Evolutionary conservation across 2,113 vertebrate genomes (phyloP).

Genomic region (Nothobranchius furzeri): DNA sequence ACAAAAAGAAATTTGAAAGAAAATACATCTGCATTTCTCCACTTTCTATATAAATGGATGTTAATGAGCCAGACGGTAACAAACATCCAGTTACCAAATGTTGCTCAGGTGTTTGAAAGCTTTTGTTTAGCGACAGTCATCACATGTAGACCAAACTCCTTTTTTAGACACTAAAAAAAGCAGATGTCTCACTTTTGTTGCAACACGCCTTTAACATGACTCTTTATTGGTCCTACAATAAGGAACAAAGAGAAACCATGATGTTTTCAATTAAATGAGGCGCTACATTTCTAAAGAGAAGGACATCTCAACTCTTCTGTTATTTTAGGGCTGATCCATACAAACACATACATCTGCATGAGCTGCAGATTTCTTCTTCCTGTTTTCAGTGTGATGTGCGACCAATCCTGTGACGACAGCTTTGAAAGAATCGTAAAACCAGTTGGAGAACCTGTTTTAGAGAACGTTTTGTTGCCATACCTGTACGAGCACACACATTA

Average conservation of each 20-base stretch:
- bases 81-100: too few relatives aligned
- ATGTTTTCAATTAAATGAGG: too few relatives aligned
- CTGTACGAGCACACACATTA: conserved; percentile 1
- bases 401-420: not conserved
- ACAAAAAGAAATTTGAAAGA: not conserved
- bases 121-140: conserved; percentile 26
- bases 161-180: conserved; percentile 19
- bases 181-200: conserved; percentile 6
- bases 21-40: not conserved
- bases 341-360: too few relatives aligned
- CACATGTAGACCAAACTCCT: not conserved
- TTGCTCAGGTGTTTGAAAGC: conserved; percentile 17
- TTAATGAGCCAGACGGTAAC: too few relatives aligned
- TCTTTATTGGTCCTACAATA: not conserved
- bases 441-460: conserved; percentile 23
- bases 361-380: too few relatives aligned
- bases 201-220: conserved; percentile 12
- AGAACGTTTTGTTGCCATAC: conserved; percentile 6
- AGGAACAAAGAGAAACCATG: not conserved
- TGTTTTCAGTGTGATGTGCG: too few relatives aligned
- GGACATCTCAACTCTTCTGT: too few relatives aligned
- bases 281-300: too few relatives aligned
- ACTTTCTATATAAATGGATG: too few relatives aligned
- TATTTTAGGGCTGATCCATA: too few relatives aligned
- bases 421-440: conserved; percentile 47